These are phyloP conservation scores for Galerucella pusilla DNA, from an alignment of 2,888 invertebrate genomes.

Conservation along the genomic window DNA sequence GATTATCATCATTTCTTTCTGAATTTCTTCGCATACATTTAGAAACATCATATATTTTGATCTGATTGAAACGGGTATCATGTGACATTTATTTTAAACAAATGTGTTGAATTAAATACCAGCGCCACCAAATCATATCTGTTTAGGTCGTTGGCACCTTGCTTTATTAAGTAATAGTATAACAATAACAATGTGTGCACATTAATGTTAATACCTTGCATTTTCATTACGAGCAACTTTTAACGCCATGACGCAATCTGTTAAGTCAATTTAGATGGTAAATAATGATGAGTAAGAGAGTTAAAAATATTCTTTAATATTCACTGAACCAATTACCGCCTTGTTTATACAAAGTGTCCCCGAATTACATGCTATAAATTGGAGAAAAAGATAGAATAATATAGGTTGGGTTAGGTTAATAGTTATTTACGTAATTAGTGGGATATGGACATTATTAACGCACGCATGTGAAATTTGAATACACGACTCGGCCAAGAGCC, in stretches of 20 bases:
- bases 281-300: conserved; percentile 26
- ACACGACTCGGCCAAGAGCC: too few species aligned
- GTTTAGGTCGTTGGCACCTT: conserved; percentile 12
- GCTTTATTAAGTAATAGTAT: not conserved
- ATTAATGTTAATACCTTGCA: not conserved
- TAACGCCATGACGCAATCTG: conserved; percentile 17
- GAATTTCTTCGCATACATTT: too few species aligned
- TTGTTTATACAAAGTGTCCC: too few species aligned
- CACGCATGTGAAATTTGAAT: too few species aligned
- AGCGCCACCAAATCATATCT: not conserved
- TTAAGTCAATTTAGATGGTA: conserved; percentile 13
- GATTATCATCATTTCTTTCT: too few species aligned
- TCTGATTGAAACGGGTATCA: not conserved
- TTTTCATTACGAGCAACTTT: not conserved
- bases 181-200: not conserved
- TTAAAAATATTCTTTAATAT: not conserved
- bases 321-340: too few species aligned
- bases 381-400: too few species aligned
- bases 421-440: too few species aligned
- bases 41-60: too few species aligned
- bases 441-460: too few species aligned
- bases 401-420: too few species aligned
- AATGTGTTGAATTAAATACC: conserved; percentile 1
- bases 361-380: too few species aligned
- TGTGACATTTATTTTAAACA: not conserved